A percentile compares a stretch with the other conserved stretches of the same genome.
These are phyloP conservation scores for Rhodophaea formosa DNA, from an alignment of 2,888 invertebrate genomes.

Conservation along the genomic window DNA sequence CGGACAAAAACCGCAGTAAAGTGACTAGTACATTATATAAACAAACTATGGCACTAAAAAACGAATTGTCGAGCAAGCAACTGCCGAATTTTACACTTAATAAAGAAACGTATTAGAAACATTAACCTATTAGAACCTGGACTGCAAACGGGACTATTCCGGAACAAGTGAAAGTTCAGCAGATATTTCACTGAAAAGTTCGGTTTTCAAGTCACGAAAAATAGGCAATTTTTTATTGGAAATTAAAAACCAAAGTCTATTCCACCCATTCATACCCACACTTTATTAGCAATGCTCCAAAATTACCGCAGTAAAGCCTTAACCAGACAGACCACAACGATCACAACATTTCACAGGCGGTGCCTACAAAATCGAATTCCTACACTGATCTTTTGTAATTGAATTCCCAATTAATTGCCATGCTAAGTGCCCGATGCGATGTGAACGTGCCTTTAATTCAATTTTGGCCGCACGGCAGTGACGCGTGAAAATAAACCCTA, in stretches of 20 bases:
- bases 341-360: constrained; percentile 10
- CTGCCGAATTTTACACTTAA: too few relatives aligned
- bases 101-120: too few relatives aligned
- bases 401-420: constrained; percentile 38
- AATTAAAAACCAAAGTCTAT: not conserved
- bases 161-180: too few relatives aligned
- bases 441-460: constrained; percentile 19
- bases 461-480: constrained; percentile 5
- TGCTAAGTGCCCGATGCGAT: constrained; percentile 30
- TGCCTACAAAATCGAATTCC: constrained; percentile 7
- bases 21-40: too few relatives aligned
- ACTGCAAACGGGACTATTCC: too few relatives aligned
- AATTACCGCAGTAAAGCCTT: not conserved
- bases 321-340: not conserved
- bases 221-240: too few relatives aligned
- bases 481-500: constrained; percentile 6
- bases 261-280: not conserved
- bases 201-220: too few relatives aligned
- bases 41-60: too few relatives aligned
- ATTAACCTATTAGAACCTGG: too few relatives aligned
- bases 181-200: too few relatives aligned
- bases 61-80: too few relatives aligned
- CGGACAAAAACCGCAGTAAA: too few relatives aligned
- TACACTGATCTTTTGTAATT: constrained; percentile 39
- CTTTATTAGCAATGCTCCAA: constrained; percentile 1